Evolutionary conservation across 2,113 vertebrate species (phyloP).

Genomic region (Anguilla rostrata): DNA sequence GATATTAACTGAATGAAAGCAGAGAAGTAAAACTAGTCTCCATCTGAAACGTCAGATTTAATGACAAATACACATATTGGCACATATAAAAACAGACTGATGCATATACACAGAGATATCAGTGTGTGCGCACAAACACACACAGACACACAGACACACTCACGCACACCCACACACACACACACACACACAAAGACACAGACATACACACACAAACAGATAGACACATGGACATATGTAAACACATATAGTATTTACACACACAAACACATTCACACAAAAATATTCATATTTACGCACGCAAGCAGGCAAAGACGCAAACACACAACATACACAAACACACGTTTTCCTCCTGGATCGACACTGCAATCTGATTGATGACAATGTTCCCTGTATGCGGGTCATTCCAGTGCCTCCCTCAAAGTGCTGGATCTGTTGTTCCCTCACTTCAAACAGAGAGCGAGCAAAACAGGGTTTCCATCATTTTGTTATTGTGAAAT

Average conservation of each 20-base stretch:
- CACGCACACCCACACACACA: not conserved
- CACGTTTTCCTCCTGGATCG: constrained; percentile 25
- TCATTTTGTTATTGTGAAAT: constrained; percentile 46
- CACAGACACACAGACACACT: too few relatives aligned
- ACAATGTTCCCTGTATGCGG: constrained; percentile 19
- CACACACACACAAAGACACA: not conserved
- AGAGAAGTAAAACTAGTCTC: not conserved
- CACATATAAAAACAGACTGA: not conserved
- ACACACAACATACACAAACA: constrained; percentile 17
- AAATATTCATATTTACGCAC: not conserved
- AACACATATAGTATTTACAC: not conserved
- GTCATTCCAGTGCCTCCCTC: constrained; percentile 1
- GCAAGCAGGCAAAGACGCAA: constrained; percentile 3
- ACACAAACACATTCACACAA: not conserved
- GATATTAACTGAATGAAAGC: not conserved
- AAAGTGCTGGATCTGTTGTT: constrained; percentile 32
- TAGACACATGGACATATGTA: not conserved
- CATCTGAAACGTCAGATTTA: not conserved
- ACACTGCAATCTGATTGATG: constrained; percentile 34
- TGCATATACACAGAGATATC: too few relatives aligned
- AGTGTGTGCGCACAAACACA: too few relatives aligned
- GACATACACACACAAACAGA: not conserved
- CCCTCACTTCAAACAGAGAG: constrained; percentile 27
- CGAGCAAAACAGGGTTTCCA: constrained; percentile 22
- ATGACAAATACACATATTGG: not conserved